These are phyloP conservation scores for Gymnocephalus cernua DNA, from an alignment of 2,113 vertebrate species.

Conservation along the genomic window DNA sequence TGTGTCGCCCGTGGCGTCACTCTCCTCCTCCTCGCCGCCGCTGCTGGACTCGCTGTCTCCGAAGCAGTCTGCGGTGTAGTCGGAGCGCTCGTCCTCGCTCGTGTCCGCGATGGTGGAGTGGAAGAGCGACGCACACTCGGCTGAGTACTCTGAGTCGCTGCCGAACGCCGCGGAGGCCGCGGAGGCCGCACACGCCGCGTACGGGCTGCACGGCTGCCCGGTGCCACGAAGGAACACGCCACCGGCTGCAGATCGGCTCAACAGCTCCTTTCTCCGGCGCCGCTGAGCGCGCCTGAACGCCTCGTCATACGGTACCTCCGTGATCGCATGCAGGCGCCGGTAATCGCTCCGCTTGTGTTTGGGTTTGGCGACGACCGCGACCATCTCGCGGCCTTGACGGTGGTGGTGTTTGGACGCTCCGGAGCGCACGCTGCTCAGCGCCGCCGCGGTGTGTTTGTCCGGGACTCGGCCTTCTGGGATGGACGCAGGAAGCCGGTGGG, in stretches of 20 bases:
- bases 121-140: slow-evolving; percentile 94
- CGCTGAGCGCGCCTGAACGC: slow-evolving; percentile 82
- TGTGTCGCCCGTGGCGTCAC: slow-evolving; percentile 88
- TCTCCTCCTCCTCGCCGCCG: slow-evolving; percentile 85
- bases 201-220: slow-evolving; percentile 80
- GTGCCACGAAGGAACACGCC: too few species aligned
- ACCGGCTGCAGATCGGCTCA: slow-evolving; percentile 63
- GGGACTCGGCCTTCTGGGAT: slow-evolving; percentile 77
- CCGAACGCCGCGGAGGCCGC: slow-evolving; percentile 79
- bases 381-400: slow-evolving; percentile 64
- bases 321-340: slow-evolving; percentile 84
- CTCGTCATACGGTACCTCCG: slow-evolving; percentile 87
- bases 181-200: too few species aligned
- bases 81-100: slow-evolving; percentile 92
- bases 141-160: slow-evolving; percentile 96
- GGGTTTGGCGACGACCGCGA: slow-evolving; percentile 89
- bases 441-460: slow-evolving; percentile 62
- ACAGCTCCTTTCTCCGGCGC: slow-evolving; percentile 81
- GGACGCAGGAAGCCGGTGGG: slow-evolving; percentile 52
- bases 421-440: not conserved
- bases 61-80: slow-evolving; percentile 95
- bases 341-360: slow-evolving; percentile 90
- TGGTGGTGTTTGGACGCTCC: slow-evolving; percentile 43
- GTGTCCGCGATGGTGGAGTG: slow-evolving; percentile 95
- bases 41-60: slow-evolving; percentile 93